Conservation (phyloP, 2,888 invertebrate genomes). For the Cantharis nigra region DNA sequence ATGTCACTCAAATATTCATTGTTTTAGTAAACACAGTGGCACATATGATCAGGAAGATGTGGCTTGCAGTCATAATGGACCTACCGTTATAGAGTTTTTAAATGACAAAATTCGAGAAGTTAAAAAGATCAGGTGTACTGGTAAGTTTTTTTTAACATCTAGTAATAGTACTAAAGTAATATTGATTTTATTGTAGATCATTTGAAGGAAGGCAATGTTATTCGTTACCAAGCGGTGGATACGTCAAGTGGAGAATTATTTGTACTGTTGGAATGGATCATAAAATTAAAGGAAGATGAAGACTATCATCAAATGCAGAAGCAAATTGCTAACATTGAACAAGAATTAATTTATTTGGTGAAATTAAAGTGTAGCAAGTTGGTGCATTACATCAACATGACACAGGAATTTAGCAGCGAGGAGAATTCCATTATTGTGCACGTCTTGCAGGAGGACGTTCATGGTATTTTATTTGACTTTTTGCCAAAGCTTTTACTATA, state of each 20-base stretch:
- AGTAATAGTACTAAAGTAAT: background rate
- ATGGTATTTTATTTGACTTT: slow-evolving; percentile 51
- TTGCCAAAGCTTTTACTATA: slow-evolving; percentile 8
- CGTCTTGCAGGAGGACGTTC: slow-evolving; percentile 71
- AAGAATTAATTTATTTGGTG: slow-evolving; percentile 74
- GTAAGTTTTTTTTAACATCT: slow-evolving; percentile 51
- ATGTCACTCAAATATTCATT: background rate
- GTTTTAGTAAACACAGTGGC: slow-evolving; percentile 35
- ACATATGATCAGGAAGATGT: slow-evolving; percentile 51
- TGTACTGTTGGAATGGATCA: slow-evolving; percentile 77
- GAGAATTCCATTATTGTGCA: slow-evolving; percentile 69
- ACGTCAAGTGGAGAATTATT: slow-evolving; percentile 72
- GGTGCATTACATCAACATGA: slow-evolving; percentile 76
- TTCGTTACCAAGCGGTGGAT: slow-evolving; percentile 78
- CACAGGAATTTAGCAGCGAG: slow-evolving; percentile 58
- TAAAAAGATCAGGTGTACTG: slow-evolving; percentile 76
- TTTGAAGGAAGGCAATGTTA: slow-evolving; percentile 68
- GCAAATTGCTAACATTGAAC: slow-evolving; percentile 72
- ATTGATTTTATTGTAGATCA: slow-evolving; percentile 64
- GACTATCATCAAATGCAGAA: slow-evolving; percentile 55
- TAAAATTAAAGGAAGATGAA: slow-evolving; percentile 56
- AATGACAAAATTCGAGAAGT: slow-evolving; percentile 65
- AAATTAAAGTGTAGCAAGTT: slow-evolving; percentile 74
- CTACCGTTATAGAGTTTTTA: slow-evolving; percentile 61
- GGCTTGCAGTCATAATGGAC: slow-evolving; percentile 62